A percentile compares a stretch with the other conserved stretches of the same genome.
Evolutionary conservation across 2,113 vertebrate species (phyloP).

Genomic region (Pseudois nayaur): DNA sequence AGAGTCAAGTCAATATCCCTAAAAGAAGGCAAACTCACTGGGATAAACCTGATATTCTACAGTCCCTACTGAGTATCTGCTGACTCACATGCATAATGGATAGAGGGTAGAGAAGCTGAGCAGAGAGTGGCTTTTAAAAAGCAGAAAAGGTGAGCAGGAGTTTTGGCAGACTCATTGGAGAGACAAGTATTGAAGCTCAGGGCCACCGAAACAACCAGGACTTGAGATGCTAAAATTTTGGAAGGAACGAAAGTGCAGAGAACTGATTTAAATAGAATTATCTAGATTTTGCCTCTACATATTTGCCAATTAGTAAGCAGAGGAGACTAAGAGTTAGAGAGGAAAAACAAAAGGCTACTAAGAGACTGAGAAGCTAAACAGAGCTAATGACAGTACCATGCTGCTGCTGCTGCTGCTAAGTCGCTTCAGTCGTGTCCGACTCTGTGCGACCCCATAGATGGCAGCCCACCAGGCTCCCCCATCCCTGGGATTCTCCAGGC

Average conservation of each 20-base stretch:
- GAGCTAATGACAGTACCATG: background rate
- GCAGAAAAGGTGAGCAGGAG: background rate
- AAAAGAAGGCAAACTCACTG: background rate
- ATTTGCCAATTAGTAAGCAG: background rate
- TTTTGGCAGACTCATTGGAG: background rate
- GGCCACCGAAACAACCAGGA: background rate
- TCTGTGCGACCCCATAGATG: rapidly evolving
- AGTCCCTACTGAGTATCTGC: background rate
- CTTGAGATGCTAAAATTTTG: background rate
- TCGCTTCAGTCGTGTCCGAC: no score
- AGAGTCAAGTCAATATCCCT: background rate
- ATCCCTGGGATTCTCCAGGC: no score
- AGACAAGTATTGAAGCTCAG: background rate
- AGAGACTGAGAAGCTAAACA: background rate
- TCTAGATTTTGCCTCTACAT: background rate
- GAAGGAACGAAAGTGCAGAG: background rate
- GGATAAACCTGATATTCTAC: background rate
- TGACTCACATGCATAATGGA: background rate
- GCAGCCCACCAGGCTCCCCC: no score
- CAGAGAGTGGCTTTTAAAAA: background rate
- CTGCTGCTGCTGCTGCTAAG: no score
- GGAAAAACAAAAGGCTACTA: background rate
- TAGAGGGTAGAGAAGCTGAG: background rate
- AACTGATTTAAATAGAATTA: background rate
- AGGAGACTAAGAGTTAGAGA: background rate